Conservation (phyloP, 2,113 vertebrate species). For the Barbus barbus region DNA sequence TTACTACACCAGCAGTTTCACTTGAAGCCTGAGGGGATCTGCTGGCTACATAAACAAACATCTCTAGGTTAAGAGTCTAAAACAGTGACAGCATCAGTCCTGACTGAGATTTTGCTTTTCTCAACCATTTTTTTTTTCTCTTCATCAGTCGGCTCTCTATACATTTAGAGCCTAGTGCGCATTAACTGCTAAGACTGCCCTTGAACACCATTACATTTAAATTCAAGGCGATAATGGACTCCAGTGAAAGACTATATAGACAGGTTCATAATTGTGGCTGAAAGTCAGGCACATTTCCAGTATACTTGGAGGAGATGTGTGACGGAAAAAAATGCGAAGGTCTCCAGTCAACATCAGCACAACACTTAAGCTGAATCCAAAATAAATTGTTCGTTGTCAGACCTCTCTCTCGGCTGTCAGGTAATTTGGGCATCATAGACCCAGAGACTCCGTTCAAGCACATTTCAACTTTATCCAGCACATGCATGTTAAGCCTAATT, state of each 20-base stretch:
- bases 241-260: not conserved
- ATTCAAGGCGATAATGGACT: conserved; percentile 34
- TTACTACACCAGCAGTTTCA: not conserved
- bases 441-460: not conserved
- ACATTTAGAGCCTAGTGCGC: conserved; percentile 3
- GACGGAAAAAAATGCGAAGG: not conserved
- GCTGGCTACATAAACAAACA: not conserved
- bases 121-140: no score
- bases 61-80: conserved; percentile 18
- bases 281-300: conserved; percentile 14
- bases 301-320: conserved; percentile 5
- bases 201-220: conserved; percentile 36
- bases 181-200: not conserved
- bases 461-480: not conserved
- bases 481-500: not conserved
- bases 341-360: conserved; percentile 3
- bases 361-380: not conserved
- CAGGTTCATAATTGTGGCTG: conserved; percentile 1
- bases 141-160: not conserved
- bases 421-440: conserved; percentile 9
- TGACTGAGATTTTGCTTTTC: not conserved
- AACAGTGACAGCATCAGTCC: conserved; percentile 8
- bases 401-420: not conserved
- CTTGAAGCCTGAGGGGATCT: not conserved
- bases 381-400: not conserved